Evolutionary conservation across 1,140 invertebrate species (phyloP).

Genomic region (Drosophila gunungcola): DNA sequence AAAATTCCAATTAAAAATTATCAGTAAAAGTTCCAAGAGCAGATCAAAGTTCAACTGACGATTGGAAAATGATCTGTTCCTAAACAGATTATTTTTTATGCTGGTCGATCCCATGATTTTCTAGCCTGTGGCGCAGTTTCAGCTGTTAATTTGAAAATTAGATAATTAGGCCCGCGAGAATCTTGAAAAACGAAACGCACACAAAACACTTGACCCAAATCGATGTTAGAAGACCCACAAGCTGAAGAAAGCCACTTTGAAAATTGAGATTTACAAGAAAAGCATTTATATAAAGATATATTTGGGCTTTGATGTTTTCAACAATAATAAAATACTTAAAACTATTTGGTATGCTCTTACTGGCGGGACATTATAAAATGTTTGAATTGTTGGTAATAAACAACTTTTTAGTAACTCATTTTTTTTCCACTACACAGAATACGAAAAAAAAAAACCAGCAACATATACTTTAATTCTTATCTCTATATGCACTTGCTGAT

Average conservation of each 20-base stretch:
- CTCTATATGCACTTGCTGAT: slow-evolving; percentile 61
- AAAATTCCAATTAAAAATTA: slow-evolving; percentile 72
- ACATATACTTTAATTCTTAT: slow-evolving; percentile 27
- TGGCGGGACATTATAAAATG: too few relatives aligned
- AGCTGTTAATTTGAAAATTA: slow-evolving; percentile 77
- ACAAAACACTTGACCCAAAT: slow-evolving; percentile 64
- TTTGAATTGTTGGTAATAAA: too few relatives aligned
- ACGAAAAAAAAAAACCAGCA: not conserved
- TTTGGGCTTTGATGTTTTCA: too few relatives aligned
- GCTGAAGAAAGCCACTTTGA: not conserved
- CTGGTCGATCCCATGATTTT: not conserved
- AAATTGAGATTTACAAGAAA: not conserved
- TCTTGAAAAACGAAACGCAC: slow-evolving; percentile 51
- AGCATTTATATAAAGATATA: not conserved
- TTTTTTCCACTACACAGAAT: too few relatives aligned
- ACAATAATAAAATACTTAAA: too few relatives aligned
- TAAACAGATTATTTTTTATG: not conserved
- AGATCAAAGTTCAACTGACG: slow-evolving; percentile 28
- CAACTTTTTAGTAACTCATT: too few relatives aligned
- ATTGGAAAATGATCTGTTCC: slow-evolving; percentile 7
- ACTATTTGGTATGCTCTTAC: too few relatives aligned
- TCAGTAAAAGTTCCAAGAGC: slow-evolving; percentile 46
- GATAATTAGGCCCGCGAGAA: slow-evolving; percentile 55
- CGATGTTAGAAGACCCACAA: slow-evolving; percentile 1
- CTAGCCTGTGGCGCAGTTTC: slow-evolving; percentile 54